Base-by-base conservation (phyloP, 2,797 vertebrate genomes). In the Acipenser transmontanus region DNA sequence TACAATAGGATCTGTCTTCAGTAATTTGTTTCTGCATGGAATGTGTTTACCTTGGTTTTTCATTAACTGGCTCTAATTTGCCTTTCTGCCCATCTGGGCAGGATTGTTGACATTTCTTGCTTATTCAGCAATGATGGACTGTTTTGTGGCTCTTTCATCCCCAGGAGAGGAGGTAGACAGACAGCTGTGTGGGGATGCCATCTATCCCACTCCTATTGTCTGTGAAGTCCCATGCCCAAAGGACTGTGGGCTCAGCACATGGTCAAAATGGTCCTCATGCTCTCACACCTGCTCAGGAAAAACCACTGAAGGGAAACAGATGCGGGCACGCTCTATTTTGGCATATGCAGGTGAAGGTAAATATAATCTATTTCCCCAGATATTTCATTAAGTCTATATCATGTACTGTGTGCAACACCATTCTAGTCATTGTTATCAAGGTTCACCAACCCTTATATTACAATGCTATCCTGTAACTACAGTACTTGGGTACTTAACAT, bases 231-330 rank as follows among this genome's bases (percentile, higher is more conserved):
- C 97, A 0, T 99, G 97, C 82, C 91, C 95, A 0, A 92, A 91
- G 78, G 95, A 98, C 83, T 99, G 97, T 2, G 95, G 95, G 49
- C 94, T 99, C 73, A 99, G 93, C 65, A 70, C 79, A n/a, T 99
- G 97, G 97, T 95, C 96, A 0, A 4, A 81, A 0, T 99, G 97
- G 97, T 95, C 96, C 13, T 93, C 92, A 63, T 99, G 97, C 79
- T 99, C 97, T 0, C 95, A 99, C 84, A 98, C 97, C 72, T 99
- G 97, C 89, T 99, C 97, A 0, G 94, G 96, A 7, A 98, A 98
- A 83, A 96, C 91, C 67, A 91, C 95, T 0, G 97, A 98, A 80
- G 96, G 97, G 49, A 96, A 87, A 73, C 95, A 97, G 89, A 88
- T 91, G 77, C 93, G 97, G 13, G 89, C 94, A 0, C 92, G 97